Base-by-base conservation (phyloP, 2,888 invertebrate genomes). In the Scelioninae gen. 1 region DNA sequence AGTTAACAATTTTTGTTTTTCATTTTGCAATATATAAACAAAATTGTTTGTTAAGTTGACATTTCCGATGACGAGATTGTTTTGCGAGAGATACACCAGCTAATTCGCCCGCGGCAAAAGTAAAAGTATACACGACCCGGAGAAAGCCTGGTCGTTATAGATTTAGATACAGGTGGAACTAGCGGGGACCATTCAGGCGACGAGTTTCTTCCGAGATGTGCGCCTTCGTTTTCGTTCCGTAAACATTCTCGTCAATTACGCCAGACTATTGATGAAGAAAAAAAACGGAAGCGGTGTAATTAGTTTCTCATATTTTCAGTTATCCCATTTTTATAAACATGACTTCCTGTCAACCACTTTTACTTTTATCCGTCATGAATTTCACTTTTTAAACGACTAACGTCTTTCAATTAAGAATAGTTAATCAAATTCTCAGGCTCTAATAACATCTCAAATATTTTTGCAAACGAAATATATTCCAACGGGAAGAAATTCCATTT, bases 61-160 rank as follows among this genome's bases (percentile, higher is more conserved):
- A 68, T 79, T 79, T 69, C 63, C 7, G 49, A 38, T 34, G 11
- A 16, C 43, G 15, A 58, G 45, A 11, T 40, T 10, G 23, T 63
- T 40, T 23, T 60, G 60, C 75, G n/a, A n/a, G 56, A 45, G 43
- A 66, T 51, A 66, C 65, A 79, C 65, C 56, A 56, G 78, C 34
- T 86, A 85, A 89, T 88, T 86, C 81, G 90, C 89, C 90, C 79
- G 86, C 88, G 89, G 91, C 90, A 91, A 92, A 92, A 92, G 92
- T 92, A 92, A 92, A 92, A 92, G 92, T n/a, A n/a, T 92, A 88
- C 86, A 83, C 79, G 88, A 88, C 88, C 89, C 71, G 88, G 91
- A 90, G 92, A 92, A 91, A 92, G 91, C 89, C 85, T 72, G 82
- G 76, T 76, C 72, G 69, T 75, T 74, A 78, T 81, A 76, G 75